These are phyloP conservation scores for Mythimna vitellina DNA, from an alignment of 2,888 invertebrate species.

Conservation along the genomic window DNA sequence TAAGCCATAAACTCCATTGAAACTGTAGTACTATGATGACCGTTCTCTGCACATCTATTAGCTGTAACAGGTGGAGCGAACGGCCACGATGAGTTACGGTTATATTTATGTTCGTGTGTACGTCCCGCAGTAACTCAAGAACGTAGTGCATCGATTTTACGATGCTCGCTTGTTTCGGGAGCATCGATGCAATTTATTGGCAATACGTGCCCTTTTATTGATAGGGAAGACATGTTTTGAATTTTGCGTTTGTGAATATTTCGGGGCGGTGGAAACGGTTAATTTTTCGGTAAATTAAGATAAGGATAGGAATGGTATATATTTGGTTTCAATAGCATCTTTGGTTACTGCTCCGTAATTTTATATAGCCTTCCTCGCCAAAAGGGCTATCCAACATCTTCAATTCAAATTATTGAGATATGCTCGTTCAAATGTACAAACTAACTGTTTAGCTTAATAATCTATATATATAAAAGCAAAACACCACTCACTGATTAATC, in stretches of 20 bases:
- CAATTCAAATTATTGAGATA: too few relatives aligned
- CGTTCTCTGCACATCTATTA: conserved; percentile 81
- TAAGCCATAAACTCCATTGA: conserved; percentile 53
- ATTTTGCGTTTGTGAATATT: conserved; percentile 53
- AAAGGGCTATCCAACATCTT: too few relatives aligned
- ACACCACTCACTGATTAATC: too few relatives aligned
- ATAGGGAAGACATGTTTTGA: conserved; percentile 59
- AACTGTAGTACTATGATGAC: conserved; percentile 52
- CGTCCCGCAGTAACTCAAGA: conserved; percentile 72
- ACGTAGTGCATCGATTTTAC: conserved; percentile 69
- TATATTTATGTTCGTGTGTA: conserved; percentile 82
- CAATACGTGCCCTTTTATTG: conserved; percentile 64
- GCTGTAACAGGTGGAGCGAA: conserved; percentile 85
- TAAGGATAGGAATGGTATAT: not conserved
- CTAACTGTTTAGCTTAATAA: too few relatives aligned
- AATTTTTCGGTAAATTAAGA: not conserved
- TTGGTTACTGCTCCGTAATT: too few relatives aligned
- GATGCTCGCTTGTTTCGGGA: conserved; percentile 65
- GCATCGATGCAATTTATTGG: conserved; percentile 63
- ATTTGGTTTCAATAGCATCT: too few relatives aligned
- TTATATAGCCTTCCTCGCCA: too few relatives aligned
- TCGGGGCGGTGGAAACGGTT: not conserved
- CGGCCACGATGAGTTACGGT: conserved; percentile 83
- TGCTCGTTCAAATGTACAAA: too few relatives aligned
- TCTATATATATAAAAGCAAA: too few relatives aligned